Percentiles rank a stretch among this genome's conserved stretches.
These are phyloP conservation scores for Spodoptera littoralis DNA, from an alignment of 2,888 invertebrate species.

Conservation along the genomic window DNA sequence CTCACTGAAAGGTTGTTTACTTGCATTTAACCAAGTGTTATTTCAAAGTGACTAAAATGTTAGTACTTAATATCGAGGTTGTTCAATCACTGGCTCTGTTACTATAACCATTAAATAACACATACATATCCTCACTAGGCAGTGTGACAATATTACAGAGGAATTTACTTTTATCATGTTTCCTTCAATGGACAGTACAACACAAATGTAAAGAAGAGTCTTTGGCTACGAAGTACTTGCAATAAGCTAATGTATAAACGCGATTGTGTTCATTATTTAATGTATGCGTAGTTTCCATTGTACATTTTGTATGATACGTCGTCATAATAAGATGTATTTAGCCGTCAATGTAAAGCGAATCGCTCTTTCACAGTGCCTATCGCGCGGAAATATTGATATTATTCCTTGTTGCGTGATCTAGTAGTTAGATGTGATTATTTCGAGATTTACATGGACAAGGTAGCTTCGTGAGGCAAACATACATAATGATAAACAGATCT, in stretches of 20 bases:
- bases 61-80: slow-evolving; percentile 16
- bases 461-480: slow-evolving; percentile 14
- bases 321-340: slow-evolving; percentile 54
- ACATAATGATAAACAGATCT: slow-evolving; percentile 8
- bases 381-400: slow-evolving; percentile 50
- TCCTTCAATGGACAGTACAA: slow-evolving; percentile 33
- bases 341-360: slow-evolving; percentile 50
- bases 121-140: slow-evolving; percentile 29
- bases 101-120: slow-evolving; percentile 18
- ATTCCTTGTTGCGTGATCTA: slow-evolving; percentile 50
- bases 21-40: slow-evolving; percentile 37
- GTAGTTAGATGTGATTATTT: slow-evolving; percentile 34
- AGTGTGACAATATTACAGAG: slow-evolving; percentile 8
- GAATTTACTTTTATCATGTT: slow-evolving; percentile 17
- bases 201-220: slow-evolving; percentile 34
- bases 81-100: slow-evolving; percentile 20
- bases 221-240: slow-evolving; percentile 58
- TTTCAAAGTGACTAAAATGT: slow-evolving; percentile 19
- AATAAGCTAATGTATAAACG: slow-evolving; percentile 70
- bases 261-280: slow-evolving; percentile 84
- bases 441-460: slow-evolving; percentile 28
- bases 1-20: slow-evolving; percentile 13
- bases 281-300: slow-evolving; percentile 71
- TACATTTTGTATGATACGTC: slow-evolving; percentile 77
- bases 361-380: slow-evolving; percentile 61